Conservation (phyloP, 1,140 invertebrate species). For the Dendrolimus kikuchii region DNA sequence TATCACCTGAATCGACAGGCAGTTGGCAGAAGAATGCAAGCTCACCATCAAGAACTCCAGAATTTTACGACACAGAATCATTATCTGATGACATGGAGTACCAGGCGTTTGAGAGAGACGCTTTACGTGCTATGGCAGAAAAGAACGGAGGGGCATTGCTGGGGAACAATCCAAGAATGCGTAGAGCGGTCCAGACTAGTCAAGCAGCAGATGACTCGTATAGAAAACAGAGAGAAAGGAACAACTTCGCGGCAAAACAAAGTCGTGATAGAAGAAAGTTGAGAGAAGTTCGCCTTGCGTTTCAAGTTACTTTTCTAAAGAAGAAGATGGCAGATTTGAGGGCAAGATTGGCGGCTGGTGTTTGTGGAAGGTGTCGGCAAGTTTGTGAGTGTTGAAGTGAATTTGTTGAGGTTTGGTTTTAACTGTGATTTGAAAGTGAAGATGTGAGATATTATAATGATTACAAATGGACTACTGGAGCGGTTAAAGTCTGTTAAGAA, state of each 20-base stretch:
- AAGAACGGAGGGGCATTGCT: constrained; percentile 37
- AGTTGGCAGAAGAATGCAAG: background rate
- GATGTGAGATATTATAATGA: too few species aligned
- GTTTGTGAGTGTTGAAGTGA: too few species aligned
- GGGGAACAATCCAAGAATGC: constrained; percentile 40
- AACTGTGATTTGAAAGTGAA: too few species aligned
- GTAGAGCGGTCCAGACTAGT: constrained; percentile 64
- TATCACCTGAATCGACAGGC: constrained; percentile 15
- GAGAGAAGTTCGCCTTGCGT: constrained; percentile 94
- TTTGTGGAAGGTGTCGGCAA: constrained; percentile 16
- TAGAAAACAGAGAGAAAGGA: constrained; percentile 90
- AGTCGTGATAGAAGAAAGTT: constrained; percentile 90
- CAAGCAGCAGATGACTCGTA: constrained; percentile 81
- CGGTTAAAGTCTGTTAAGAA: too few species aligned
- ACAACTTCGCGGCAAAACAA: constrained; percentile 96
- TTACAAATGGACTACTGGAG: too few species aligned
- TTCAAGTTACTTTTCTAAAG: constrained; percentile 81
- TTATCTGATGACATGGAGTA: constrained; percentile 14
- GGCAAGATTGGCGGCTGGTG: constrained; percentile 9
- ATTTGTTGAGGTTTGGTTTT: too few species aligned
- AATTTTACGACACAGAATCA: constrained; percentile 10
- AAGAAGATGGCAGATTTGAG: constrained; percentile 26
- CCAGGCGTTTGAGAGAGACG: constrained; percentile 24
- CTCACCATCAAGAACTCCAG: constrained; percentile 9
- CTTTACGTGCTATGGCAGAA: constrained; percentile 35